Evolutionary conservation across 2,797 vertebrate genomes (phyloP).

Genomic region (Craterocephalus amniculus): DNA sequence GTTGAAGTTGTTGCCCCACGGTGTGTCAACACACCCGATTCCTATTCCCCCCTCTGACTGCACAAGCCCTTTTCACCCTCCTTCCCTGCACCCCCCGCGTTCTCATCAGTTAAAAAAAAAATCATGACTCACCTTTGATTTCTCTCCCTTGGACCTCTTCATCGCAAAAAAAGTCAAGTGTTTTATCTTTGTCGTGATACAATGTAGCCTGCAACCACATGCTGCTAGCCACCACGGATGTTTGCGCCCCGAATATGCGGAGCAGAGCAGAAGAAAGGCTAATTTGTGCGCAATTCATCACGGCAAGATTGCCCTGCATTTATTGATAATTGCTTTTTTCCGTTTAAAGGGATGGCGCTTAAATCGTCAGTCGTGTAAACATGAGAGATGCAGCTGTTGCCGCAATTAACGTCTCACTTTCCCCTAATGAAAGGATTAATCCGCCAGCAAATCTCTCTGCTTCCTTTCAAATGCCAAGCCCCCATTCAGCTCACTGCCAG

Average conservation of each 20-base stretch:
- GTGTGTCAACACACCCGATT: slow-evolving; percentile 57
- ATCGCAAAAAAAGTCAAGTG: slow-evolving; percentile 67
- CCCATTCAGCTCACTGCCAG: slow-evolving; percentile 79
- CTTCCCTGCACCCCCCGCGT: slow-evolving; percentile 24
- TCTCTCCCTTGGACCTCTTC: slow-evolving; percentile 65
- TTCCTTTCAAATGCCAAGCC: slow-evolving; percentile 82
- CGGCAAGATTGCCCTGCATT: slow-evolving; percentile 83
- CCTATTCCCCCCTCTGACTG: slow-evolving; percentile 37
- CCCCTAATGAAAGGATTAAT: slow-evolving; percentile 87
- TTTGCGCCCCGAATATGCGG: slow-evolving; percentile 37
- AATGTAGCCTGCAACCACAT: slow-evolving; percentile 64
- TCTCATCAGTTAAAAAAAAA: slow-evolving; percentile 57
- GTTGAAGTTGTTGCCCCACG: slow-evolving; percentile 63
- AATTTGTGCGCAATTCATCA: slow-evolving; percentile 83
- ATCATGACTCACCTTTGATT: slow-evolving; percentile 75
- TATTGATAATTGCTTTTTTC: slow-evolving; percentile 88
- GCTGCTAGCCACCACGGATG: slow-evolving; percentile 78
- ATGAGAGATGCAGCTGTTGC: slow-evolving; percentile 86
- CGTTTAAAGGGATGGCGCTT: slow-evolving; percentile 77
- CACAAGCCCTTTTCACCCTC: slow-evolving; percentile 36
- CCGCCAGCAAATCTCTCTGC: slow-evolving; percentile 82
- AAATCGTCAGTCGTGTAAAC: slow-evolving; percentile 82
- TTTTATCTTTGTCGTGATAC: slow-evolving; percentile 79
- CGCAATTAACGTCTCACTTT: slow-evolving; percentile 88
- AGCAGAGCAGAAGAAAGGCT: slow-evolving; percentile 73